Evolutionary conservation across 2,888 invertebrate species (phyloP), one percentile per base, ranked within the genome.

Genomic region (Amiota communis): DNA sequence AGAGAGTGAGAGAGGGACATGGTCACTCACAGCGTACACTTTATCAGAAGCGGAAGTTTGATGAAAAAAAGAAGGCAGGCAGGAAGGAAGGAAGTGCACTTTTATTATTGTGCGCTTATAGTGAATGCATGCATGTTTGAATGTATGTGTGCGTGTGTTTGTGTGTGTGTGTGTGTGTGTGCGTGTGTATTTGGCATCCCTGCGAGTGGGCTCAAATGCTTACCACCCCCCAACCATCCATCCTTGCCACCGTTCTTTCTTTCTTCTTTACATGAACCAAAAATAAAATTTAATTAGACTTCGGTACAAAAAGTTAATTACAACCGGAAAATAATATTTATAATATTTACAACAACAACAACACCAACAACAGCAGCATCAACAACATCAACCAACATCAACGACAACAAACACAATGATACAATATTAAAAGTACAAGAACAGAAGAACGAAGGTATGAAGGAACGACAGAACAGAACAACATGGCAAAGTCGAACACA

Each of bases 251-350:
- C 23, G 1, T 36, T 6, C 0, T 36, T 36, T 6, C 36, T 4
- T 36, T 1, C 36, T 6, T 36, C 36, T 36, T 36, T 36, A 36
- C 6, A 36, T 36, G 36, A 36, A 36, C 36, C 36, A 36, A 36
- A 36, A 68, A 53, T 68, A 20, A 68, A 68, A 68, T 68, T 68
- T 68, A 68, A 68, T 68, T 68, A 68, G 67, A 36, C 51, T 68
- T 68, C 67, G 67, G 53, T 51, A 23, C 53, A 68, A 68, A 68
- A 68, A 68, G 12, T 68, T 68, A 8, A 53, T 51, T 12, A 68
- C 51, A 36, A 48, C 15, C 49, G 48, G 15, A 64, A 65, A 65
- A 65, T 65, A 23, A 65, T 65, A 65, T 65, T 65, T 65, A 65
- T 48, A n/a, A 11, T 48, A 65, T 23, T 20, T 20, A 59, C 59